Base-by-base conservation (phyloP, 2,113 vertebrate genomes). In the Hyaena hyaena region DNA sequence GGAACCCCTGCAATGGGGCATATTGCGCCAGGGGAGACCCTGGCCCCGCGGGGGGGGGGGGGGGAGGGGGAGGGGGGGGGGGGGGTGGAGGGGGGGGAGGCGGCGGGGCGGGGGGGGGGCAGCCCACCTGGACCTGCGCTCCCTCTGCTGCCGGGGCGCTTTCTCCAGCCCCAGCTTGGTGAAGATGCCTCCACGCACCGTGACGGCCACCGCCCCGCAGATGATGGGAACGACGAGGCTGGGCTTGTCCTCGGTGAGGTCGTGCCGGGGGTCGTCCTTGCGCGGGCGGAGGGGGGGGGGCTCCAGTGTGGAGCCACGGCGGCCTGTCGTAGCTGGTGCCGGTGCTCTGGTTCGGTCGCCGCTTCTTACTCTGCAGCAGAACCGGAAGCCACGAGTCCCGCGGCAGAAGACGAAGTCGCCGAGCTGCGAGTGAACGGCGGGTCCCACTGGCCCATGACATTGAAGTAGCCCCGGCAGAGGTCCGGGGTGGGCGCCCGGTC, bases 351-450 rank as follows among this genome's bases (percentile, higher is more conserved):
- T 99, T 99, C 98, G 99, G 98, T 65, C 99, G 99, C 15, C 99
- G 99, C 98, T 99, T 99, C 98, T 99, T 99, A 98, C 39, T 99
- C 99, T 99, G 99, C 99, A 99, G 99, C 99, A 99, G 99, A 99
- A 99, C 95, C 99, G 99, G 99, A 99, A 99, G 99, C 99, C 99
- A 99, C 99, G 99, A 99, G 99, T 99, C 99, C 99, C 99, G 97
- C 99, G 99, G 99, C 99, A 99, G 98, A 99, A 99, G 97, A 99
- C 99, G 98, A 99, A 99, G 97, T 99, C 99, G 95, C 99, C n/a
- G 99, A 99, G 97, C 99, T 99, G 99, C 99, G 99, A 97, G 99
- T 99, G 98, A 99, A 99, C 98, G 99, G 99, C 45, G 45, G 45
- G 45, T 48, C 45, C 45, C 45, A 48, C 45, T 48, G 99, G 98